Base-by-base conservation (phyloP, 2,888 invertebrate genomes). In the Ligdia adustata region DNA sequence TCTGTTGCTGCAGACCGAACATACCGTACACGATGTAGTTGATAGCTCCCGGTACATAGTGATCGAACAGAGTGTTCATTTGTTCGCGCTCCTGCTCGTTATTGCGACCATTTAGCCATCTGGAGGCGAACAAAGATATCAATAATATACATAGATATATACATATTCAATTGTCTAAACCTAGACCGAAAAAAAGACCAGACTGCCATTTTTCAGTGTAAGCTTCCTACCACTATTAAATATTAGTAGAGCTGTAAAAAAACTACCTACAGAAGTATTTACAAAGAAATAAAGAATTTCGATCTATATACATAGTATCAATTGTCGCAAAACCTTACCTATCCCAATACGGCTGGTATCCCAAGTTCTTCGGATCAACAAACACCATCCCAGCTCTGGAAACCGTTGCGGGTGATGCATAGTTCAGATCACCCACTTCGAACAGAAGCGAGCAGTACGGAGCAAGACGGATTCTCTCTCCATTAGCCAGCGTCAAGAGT, bases 371-470 rank as follows among this genome's bases (percentile, higher is more conserved):
- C 0, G 98, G 97, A 70, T 98, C 97, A 0, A 98, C 97, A 67
- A 94, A 98, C 5, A 98, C 97, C 97, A 98, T 97, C 18, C 97
- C 98, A 4, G 97, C 97, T 41, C 98, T 91, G 0, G 97, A 97
- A 2, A 98, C 96, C 0, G 97, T 98, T 0, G 98, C 97, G 0
- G 98, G 98, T 0, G 98, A 98, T 0, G 98, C 98, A 66, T 95
- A 97, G 77, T 94, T 94, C 52, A 98, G 88, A 80, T 97, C 95
- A 1, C 96, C 97, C 14, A 98, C 96, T 91, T 98, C 98, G 82
- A 98, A 98, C 32, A 98, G 85, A 49, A 98, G 82, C 15, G 95
- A 93, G 78, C 96, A 96, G 79, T 96, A 94, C 49, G 94, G 93
- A 68, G 95, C 94, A 46, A 97, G 88, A 50, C 96, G 92, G 54